Percentiles rank a stretch among this genome's conserved stretches.
Evolutionary conservation across 2,888 invertebrate species (phyloP).

Genomic region (Cataglyphis altisquamis): DNA sequence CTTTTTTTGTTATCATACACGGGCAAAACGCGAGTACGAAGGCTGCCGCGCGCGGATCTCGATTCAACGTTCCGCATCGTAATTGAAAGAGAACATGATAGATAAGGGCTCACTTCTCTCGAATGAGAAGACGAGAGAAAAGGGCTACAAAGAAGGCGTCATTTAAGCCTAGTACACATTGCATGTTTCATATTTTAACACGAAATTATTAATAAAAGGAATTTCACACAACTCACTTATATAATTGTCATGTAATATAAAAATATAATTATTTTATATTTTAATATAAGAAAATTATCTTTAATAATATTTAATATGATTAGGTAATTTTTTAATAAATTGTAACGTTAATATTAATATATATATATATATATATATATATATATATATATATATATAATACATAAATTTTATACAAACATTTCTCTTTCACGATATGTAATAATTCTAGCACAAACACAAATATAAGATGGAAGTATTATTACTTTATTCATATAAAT

Average conservation of each 20-base stretch:
- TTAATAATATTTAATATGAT: neutral
- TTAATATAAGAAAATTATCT: neutral
- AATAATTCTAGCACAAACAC: neutral
- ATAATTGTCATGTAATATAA: neutral
- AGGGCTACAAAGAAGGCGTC: constrained; percentile 15
- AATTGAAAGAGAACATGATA: constrained; percentile 76
- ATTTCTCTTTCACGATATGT: neutral
- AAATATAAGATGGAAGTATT: neutral
- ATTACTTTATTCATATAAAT: neutral
- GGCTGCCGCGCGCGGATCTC: constrained; percentile 40
- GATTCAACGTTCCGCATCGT: constrained; percentile 67
- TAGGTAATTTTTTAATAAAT: neutral
- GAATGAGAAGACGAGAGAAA: constrained; percentile 60
- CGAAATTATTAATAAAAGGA: neutral
- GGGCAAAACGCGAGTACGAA: constrained; percentile 56
- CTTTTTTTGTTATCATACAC: constrained; percentile 49
- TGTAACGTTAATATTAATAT: neutral
- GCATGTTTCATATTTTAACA: neutral
- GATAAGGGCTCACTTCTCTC: constrained; percentile 67
- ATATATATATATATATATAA: neutral
- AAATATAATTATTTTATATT: neutral
- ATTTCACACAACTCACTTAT: neutral
- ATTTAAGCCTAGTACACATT: constrained; percentile 52
- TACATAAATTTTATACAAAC: neutral
- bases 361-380: neutral